Evolutionary conservation across 1,140 invertebrate species (phyloP).

Genomic region (Rhynchophorus ferrugineus): DNA sequence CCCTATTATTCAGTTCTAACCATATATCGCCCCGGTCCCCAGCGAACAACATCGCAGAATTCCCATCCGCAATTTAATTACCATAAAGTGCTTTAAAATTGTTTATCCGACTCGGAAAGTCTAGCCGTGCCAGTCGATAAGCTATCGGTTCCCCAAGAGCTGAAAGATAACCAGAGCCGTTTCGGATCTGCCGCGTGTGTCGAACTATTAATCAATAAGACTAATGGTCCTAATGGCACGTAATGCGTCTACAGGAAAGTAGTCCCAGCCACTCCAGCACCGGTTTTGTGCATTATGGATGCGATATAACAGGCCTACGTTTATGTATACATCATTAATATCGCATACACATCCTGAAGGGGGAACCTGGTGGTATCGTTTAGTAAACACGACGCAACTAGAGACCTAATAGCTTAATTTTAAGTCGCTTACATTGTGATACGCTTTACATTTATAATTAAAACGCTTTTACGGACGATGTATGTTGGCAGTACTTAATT

Average conservation of each 20-base stretch:
- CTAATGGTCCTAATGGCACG: conserved; percentile 12
- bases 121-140: neutral
- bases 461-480: no score
- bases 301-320: neutral
- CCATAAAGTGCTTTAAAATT: neutral
- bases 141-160: neutral
- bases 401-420: no score
- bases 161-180: neutral
- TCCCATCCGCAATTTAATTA: neutral
- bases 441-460: no score
- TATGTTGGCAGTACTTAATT: no score
- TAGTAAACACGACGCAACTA: no score
- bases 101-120: neutral
- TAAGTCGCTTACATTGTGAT: no score
- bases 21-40: no score
- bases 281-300: neutral
- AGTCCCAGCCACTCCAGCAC: neutral
- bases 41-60: no score
- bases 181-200: conserved; percentile 7
- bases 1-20: no score
- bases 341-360: no score
- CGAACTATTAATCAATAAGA: conserved; percentile 13
- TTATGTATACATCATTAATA: neutral
- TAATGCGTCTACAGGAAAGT: conserved; percentile 2
- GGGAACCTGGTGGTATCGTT: no score